Base-by-base conservation (phyloP, 2,888 invertebrate species). In the Drosophila atripex region DNA sequence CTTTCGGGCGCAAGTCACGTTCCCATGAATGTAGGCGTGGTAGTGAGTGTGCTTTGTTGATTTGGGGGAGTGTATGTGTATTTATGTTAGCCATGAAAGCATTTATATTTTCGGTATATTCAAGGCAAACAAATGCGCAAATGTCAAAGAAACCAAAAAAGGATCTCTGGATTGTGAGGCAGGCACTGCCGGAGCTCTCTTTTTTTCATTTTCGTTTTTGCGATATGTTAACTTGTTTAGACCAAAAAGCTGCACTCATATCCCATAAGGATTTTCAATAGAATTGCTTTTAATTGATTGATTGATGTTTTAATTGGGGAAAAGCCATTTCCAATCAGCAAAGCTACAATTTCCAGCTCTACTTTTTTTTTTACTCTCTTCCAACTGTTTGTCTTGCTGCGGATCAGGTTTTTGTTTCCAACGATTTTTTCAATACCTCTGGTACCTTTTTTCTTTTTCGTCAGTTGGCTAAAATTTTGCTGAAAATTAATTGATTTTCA, bases 241-340 rank as follows among this genome's bases (percentile, higher is more conserved):
- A 68, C 54, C 63, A 50, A 65, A 71, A 68, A 68, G 47, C 80
- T 69, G 65, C 71, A 78, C 71, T 85, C 80, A 87, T 80, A 87
- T 80, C 76, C 71, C 79, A 72, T 54, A 59, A 66, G 76, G 86
- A 85, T 78, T 87, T 84, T 78, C 64, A 75, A 76, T 87, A 78
- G 88, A 88, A 88, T 87, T 87, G 72, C 87, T 84, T 84, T 84
- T 84, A 84, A 84, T 88, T 88, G 84, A 84, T 82, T 88, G 89
- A 89, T 89, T 89, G 88, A 88, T 89, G 89, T 88, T 89, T 88
- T 88, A 89, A 88, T 88, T 88, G 85, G 84, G 75, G 87, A 85
- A 88, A 88, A 76, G 76, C 87, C 80, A 84, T 82, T 76, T 71
- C 85, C 70, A 43, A 35, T 68, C 51, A 71, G 51, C 56, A 61